Evolutionary conservation across 2,888 invertebrate genomes (phyloP).

Genomic region (Prionchulus punctatus): DNA sequence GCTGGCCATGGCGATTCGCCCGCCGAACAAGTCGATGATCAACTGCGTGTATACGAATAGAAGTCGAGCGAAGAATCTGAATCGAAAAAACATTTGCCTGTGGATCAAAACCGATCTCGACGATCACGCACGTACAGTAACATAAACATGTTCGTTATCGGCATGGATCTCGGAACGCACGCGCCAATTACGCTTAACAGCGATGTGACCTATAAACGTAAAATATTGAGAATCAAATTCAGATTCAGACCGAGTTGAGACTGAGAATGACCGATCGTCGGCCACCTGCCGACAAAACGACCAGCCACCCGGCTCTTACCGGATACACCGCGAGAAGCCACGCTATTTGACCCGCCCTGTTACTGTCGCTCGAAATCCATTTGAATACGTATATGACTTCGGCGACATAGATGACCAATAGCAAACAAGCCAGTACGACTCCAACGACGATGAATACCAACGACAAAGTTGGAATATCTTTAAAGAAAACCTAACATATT

Average conservation of each 20-base stretch:
- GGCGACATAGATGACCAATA: too few species aligned
- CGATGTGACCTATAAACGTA: background rate
- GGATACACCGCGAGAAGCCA: background rate
- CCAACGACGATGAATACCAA: too few species aligned
- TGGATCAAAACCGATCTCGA: too few species aligned
- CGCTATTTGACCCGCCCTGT: background rate
- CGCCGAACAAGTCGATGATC: background rate
- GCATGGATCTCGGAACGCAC: background rate
- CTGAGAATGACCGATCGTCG: too few species aligned
- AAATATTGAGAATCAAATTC: too few species aligned
- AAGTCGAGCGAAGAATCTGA: background rate
- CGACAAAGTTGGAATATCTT: too few species aligned
- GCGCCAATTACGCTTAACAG: background rate
- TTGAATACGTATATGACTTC: background rate
- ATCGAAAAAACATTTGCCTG: background rate
- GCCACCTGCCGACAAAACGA: too few species aligned
- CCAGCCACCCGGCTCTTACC: background rate
- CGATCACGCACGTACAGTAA: background rate
- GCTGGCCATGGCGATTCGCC: background rate
- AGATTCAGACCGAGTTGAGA: too few species aligned
- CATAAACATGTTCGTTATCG: background rate
- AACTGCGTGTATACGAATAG: background rate
- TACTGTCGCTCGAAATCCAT: background rate
- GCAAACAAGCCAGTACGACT: too few species aligned
- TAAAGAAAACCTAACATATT: too few species aligned